phyloP scores from a whole-genome alignment of 1,140 invertebrate species.

The Papilio glaucus region DNA sequence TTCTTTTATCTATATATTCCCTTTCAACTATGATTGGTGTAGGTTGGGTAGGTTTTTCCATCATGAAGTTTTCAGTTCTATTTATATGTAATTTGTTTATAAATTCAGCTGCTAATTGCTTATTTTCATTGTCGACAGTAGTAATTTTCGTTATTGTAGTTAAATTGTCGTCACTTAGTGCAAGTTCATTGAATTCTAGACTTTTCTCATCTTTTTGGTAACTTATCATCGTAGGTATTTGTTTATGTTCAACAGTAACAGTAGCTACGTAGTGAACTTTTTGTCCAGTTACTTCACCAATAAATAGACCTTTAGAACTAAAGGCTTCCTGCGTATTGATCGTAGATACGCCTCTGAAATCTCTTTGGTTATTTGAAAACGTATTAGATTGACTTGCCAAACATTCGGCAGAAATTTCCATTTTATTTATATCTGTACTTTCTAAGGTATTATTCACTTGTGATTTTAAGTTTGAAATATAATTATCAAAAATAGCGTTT shows the following conservation, averaged over 20 bases:
- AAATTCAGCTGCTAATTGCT: neutral
- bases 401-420: neutral
- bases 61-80: neutral
- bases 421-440: neutral
- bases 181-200: neutral
- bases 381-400: neutral
- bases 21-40: neutral
- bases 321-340: neutral
- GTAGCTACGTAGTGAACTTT: slow-evolving; percentile 30
- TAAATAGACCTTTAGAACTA: neutral
- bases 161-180: too few relatives aligned
- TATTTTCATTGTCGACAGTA: neutral
- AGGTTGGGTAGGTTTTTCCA: neutral
- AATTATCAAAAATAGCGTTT: slow-evolving; percentile 62
- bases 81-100: neutral
- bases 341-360: neutral
- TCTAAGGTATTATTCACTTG: neutral
- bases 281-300: neutral
- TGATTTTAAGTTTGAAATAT: slow-evolving; percentile 33
- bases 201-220: neutral
- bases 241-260: slow-evolving; percentile 33
- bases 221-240: neutral
- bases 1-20: neutral
- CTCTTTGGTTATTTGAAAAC: slow-evolving; percentile 12
- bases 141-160: neutral